Conservation (phyloP, 2,113 vertebrate genomes). For the Ranitomeya variabilis region DNA sequence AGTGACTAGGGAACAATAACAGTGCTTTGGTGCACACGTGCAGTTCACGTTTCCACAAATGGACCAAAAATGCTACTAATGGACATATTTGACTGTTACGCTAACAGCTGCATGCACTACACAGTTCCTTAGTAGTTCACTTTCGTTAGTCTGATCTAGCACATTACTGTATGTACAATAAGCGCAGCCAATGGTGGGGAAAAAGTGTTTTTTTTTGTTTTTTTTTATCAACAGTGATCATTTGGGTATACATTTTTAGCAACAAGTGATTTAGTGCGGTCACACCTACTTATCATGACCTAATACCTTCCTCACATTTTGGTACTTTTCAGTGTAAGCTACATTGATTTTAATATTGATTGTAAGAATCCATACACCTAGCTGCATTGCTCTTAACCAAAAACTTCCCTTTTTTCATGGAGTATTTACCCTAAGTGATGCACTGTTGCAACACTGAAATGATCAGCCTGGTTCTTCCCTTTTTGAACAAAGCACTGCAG, state of each 20-base stretch:
- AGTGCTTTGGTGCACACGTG: constrained; percentile 9
- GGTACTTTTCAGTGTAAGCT: constrained; percentile 8
- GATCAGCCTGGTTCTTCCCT: background rate
- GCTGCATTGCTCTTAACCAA: constrained; percentile 72
- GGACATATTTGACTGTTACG: constrained; percentile 16
- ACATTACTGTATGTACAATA: constrained; percentile 56
- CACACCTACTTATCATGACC: background rate
- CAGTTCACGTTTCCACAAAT: constrained; percentile 19
- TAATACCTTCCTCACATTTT: constrained; percentile 30
- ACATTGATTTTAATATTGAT: constrained; percentile 34
- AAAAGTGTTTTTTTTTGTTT: too few species aligned
- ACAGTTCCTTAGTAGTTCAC: background rate
- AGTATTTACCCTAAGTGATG: constrained; percentile 26
- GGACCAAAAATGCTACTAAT: constrained; percentile 52
- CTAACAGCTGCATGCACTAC: constrained; percentile 35
- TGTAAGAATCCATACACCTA: constrained; percentile 8
- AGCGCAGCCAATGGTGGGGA: constrained; percentile 59
- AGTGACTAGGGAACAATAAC: constrained; percentile 49
- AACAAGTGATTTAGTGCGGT: constrained; percentile 3
- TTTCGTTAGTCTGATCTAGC: constrained; percentile 6
- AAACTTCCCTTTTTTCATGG: constrained; percentile 65
- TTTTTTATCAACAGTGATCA: constrained; percentile 61
- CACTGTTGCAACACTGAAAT: constrained; percentile 13
- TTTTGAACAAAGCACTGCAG: constrained; percentile 6
- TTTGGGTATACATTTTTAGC: background rate